phyloP scores from a whole-genome alignment of 2,113 vertebrate species.

The Callorhinus ursinus region DNA sequence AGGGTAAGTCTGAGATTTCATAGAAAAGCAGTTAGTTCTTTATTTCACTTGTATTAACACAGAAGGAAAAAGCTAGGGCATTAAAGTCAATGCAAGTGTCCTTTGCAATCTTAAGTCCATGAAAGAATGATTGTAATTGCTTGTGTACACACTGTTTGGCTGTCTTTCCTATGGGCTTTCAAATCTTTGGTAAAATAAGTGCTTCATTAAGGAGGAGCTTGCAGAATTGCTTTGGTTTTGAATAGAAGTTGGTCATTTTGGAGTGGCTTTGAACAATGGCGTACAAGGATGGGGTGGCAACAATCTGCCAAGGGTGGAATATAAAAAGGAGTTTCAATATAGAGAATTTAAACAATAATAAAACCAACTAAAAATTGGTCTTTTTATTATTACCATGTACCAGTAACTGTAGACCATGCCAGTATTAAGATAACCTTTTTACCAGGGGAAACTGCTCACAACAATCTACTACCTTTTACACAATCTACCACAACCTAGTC shows the following conservation, averaged over 20 bases:
- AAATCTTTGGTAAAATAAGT: not conserved
- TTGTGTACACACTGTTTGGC: not conserved
- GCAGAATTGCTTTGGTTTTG: not conserved
- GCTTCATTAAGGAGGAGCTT: not conserved
- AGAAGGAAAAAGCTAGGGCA: not conserved
- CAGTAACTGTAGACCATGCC: not conserved
- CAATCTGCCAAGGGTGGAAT: not conserved
- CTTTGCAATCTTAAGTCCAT: not conserved
- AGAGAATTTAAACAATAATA: not conserved
- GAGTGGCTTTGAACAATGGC: not conserved
- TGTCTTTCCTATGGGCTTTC: not conserved
- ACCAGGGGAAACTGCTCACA: not conserved
- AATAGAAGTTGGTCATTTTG: not conserved
- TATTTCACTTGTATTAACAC: slow-evolving; percentile 10
- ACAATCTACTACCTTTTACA: not conserved
- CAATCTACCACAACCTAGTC: not conserved
- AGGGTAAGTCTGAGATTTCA: not conserved
- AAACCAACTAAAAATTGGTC: not conserved
- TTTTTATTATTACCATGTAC: not conserved
- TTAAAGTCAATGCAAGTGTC: not conserved
- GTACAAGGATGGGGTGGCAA: not conserved
- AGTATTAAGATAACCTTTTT: slow-evolving; percentile 4
- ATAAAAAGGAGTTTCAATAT: not conserved
- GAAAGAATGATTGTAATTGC: not conserved
- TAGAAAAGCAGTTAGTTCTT: not conserved